phyloP scores from a whole-genome alignment of 64 coral and sea anemone species.

The Anthopleura sola region DNA sequence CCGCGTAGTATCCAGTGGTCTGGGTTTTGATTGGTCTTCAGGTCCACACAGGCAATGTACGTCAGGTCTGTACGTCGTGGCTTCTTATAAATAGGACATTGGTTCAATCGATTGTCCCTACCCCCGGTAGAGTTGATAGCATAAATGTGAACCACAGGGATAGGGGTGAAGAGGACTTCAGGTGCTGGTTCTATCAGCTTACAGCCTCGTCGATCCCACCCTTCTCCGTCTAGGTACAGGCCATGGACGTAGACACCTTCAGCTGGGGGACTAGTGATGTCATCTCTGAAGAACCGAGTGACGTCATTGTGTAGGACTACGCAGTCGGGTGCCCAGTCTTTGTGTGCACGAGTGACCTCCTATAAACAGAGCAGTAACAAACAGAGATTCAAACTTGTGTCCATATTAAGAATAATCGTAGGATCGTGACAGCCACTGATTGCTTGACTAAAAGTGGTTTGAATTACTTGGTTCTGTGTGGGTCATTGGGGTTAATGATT shows the following conservation, averaged over 20 bases:
- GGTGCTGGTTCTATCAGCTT: conserved; percentile 85
- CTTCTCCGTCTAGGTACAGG: conserved; percentile 84
- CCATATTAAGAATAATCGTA: neutral
- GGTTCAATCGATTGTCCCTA: conserved; percentile 85
- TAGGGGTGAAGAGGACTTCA: conserved; percentile 81
- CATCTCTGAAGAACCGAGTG: conserved; percentile 90
- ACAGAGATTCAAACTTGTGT: neutral
- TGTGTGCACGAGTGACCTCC: conserved; percentile 98
- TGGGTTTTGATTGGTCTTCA: conserved; percentile 98
- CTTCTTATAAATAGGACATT: conserved; percentile 99
- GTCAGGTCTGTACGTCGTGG: conserved; percentile 82
- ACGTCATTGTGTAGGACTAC: conserved; percentile 96
- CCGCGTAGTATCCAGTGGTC: conserved; percentile 98
- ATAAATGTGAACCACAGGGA: conserved; percentile 96
- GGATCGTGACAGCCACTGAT: neutral
- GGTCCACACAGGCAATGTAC: conserved; percentile 91
- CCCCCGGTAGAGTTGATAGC: conserved; percentile 90
- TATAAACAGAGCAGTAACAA: conserved; percentile 23
- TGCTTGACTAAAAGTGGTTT: too few relatives aligned
- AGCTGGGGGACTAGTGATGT: conserved; percentile 74
- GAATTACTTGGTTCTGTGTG: too few relatives aligned
- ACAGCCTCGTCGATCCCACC: conserved; percentile 90
- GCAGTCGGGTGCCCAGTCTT: conserved; percentile 92
- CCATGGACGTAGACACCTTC: conserved; percentile 98
- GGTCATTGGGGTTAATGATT: too few relatives aligned